Base-by-base conservation (phyloP, 92 coral and sea anemone genomes). In the Heteractis magnifica region DNA sequence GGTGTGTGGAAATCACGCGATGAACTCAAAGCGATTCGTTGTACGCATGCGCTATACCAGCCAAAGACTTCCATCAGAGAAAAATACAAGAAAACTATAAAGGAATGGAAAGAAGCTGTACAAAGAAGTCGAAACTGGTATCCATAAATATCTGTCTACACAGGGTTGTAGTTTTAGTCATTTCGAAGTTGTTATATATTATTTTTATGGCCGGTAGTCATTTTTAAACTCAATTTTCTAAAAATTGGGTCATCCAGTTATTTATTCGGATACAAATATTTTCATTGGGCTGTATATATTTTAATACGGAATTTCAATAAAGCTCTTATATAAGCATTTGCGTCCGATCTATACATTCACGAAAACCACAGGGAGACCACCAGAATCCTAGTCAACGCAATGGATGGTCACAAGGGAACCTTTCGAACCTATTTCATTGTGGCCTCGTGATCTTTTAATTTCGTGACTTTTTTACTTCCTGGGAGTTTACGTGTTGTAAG, bases 1-100 rank as follows among this genome's bases (percentile, higher is more conserved):
- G 98, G 98, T 44, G 98, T 95, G 12, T 95, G 98, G 98, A 94
- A 90, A 81, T 91, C 98, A 18, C 94, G 94, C 2, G 94, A 95
- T 59, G 98, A 95, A 59, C 88, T 95, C 11, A 95, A 92, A 82
- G 95, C 98, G 16, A 95, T 95, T 82, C 98, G 98, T 20, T 94
- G 98, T 81, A 91, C 98, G 7, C 95, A 92, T 78, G 94, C 92
- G 48, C 82, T 95, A 53, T 95, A 94, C 80, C 98, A 95, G 76
- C 98, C 98, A 21, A 90, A 89, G 82, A 23, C 87, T 3, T 88
- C 94, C 20, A 86, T 92, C 6, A 85, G 87, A 60, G 94, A 92
- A 49, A 89, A 81, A 81, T 92, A 85, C 80, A 81, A 87, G 48
- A 87, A 84, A 80, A 88, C 77, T 21, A 85, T 81, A 74, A 88